These are phyloP conservation scores for Oreochromis grahami DNA, from an alignment of 2,797 vertebrate species.

Conservation along the genomic window DNA sequence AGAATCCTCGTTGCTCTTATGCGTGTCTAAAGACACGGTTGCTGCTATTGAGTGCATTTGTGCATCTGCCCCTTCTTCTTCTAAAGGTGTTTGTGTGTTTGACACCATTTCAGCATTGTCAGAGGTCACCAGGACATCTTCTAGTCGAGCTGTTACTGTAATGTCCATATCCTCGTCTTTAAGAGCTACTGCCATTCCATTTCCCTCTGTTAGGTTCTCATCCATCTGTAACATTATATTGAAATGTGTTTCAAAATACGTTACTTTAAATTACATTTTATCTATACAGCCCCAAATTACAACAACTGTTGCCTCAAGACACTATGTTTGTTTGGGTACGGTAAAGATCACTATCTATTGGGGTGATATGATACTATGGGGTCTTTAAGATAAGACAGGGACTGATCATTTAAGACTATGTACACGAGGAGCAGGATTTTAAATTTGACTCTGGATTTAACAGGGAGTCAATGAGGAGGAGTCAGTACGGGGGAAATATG, in stretches of 20 bases:
- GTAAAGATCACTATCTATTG: not conserved
- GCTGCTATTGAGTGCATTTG: not conserved
- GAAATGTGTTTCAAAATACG: not conserved
- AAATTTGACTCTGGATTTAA: not conserved
- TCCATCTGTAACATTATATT: not conserved
- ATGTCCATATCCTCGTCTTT: not conserved
- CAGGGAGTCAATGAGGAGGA: not conserved
- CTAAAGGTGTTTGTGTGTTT: not conserved
- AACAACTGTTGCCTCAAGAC: not conserved
- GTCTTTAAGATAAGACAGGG: not conserved
- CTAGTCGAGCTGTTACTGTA: not conserved
- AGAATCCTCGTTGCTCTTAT: constrained; percentile 23
- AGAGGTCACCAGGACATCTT: not conserved
- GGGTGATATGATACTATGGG: not conserved
- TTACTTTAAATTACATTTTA: not conserved
- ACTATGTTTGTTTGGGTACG: not conserved
- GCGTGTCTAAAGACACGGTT: not conserved
- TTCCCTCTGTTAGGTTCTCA: not conserved
- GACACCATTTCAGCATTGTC: not conserved
- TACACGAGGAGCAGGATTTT: not conserved
- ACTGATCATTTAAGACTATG: not conserved
- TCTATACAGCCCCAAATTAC: not conserved
- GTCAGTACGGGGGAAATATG: not conserved
- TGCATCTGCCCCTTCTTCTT: not conserved
- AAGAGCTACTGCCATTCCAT: not conserved